These are phyloP conservation scores for Aromia moschata DNA, from an alignment of 2,888 invertebrate genomes.

Conservation along the genomic window DNA sequence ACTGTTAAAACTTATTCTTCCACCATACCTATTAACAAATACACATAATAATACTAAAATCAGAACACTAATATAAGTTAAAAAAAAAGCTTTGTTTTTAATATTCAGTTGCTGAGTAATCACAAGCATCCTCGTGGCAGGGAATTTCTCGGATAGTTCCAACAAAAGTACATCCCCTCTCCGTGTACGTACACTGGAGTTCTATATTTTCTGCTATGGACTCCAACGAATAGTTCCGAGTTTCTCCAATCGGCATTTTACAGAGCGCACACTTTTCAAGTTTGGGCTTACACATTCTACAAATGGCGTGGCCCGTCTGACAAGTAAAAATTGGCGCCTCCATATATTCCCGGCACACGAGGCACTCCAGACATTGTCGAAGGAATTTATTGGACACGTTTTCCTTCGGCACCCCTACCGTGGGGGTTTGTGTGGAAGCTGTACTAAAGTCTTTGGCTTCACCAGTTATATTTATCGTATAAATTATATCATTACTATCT, in stretches of 20 bases:
- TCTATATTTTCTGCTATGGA: conserved; percentile 4
- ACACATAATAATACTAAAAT: no score
- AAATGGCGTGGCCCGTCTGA: conserved; percentile 47
- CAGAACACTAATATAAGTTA: no score
- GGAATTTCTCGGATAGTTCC: not conserved
- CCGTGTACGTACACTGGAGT: conserved; percentile 4
- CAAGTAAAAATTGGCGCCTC: conserved; percentile 45
- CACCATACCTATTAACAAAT: no score
- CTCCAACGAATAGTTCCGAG: conserved; percentile 8
- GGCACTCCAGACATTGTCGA: conserved; percentile 9
- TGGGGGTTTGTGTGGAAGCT: not conserved
- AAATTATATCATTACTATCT: not conserved
- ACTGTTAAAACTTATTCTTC: no score
- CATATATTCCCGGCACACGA: conserved; percentile 13
- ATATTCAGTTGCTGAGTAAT: no score
- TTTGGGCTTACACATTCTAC: conserved; percentile 41
- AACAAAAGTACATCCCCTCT: not conserved
- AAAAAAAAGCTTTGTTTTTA: no score
- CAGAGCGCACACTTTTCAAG: conserved; percentile 39
- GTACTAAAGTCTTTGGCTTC: not conserved
- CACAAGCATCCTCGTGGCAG: not conserved
- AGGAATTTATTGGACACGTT: not conserved
- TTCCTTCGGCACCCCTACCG: not conserved
- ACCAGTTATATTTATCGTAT: not conserved
- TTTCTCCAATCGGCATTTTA: not conserved